phyloP scores from a whole-genome alignment of 2,888 invertebrate species.

The Phrixothrix hirtus region DNA sequence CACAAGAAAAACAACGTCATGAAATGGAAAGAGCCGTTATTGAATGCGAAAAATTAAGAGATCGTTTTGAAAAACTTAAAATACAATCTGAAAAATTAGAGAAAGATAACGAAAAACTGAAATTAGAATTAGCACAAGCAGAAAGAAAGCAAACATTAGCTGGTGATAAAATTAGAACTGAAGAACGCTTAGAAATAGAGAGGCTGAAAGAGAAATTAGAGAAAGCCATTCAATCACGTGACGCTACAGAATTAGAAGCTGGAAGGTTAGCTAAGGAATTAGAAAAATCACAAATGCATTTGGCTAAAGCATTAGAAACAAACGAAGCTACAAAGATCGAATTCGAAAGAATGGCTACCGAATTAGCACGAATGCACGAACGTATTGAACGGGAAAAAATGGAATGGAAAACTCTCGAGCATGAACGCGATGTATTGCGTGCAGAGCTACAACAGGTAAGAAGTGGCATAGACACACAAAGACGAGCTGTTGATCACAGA shows the following conservation, averaged over 20 bases:
- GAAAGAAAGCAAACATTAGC: slow-evolving; percentile 65
- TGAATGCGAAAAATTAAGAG: slow-evolving; percentile 86
- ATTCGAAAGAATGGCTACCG: slow-evolving; percentile 81
- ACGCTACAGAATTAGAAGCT: slow-evolving; percentile 84
- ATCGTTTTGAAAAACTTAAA: slow-evolving; percentile 81
- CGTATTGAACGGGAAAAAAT: slow-evolving; percentile 73
- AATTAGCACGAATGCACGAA: slow-evolving; percentile 80
- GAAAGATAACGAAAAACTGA: slow-evolving; percentile 77
- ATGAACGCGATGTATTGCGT: slow-evolving; percentile 73
- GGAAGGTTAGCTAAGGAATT: slow-evolving; percentile 82
- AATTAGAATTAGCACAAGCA: slow-evolving; percentile 68
- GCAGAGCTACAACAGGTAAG: slow-evolving; percentile 70
- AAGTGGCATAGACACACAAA: slow-evolving; percentile 66
- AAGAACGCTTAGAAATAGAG: slow-evolving; percentile 79
- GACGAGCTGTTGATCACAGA: slow-evolving; percentile 67
- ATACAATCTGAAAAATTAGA: slow-evolving; percentile 70
- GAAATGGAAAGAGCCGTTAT: slow-evolving; percentile 84
- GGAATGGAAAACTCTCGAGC: slow-evolving; percentile 71
- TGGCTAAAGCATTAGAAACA: slow-evolving; percentile 81
- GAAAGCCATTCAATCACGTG: slow-evolving; percentile 79
- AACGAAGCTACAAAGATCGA: slow-evolving; percentile 83
- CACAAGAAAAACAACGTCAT: slow-evolving; percentile 78
- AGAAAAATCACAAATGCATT: slow-evolving; percentile 82
- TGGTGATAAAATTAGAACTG: slow-evolving; percentile 67
- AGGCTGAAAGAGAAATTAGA: slow-evolving; percentile 83